These are phyloP conservation scores for Nomada fabriciana DNA, from an alignment of 2,888 invertebrate species.

Conservation along the genomic window DNA sequence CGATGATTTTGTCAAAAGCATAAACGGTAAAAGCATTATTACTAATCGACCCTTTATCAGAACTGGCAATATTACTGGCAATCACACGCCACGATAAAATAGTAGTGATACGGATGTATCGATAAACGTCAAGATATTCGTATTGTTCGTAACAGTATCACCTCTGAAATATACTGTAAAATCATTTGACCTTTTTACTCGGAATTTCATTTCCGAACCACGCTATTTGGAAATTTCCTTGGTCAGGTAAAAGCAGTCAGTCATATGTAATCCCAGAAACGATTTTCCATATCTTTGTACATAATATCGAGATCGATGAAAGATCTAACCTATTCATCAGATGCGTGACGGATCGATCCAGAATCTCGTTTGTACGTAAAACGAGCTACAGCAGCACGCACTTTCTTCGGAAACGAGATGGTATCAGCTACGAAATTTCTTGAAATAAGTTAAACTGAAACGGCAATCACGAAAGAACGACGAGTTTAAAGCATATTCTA, in stretches of 20 bases:
- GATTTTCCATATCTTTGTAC: conserved; percentile 48
- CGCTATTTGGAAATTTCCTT: conserved; percentile 13
- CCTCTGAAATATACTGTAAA: background rate
- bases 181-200: conserved; percentile 18
- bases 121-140: conserved; percentile 32
- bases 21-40: conserved; percentile 10
- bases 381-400: conserved; percentile 43
- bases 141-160: conserved; percentile 19
- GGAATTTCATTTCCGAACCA: conserved; percentile 28
- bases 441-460: conserved; percentile 70
- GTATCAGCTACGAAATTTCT: conserved; percentile 52
- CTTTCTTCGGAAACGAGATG: conserved; percentile 41
- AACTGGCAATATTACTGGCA: conserved; percentile 37
- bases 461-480: conserved; percentile 73
- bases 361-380: conserved; percentile 28
- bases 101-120: conserved; percentile 21
- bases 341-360: conserved; percentile 36
- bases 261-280: background rate
- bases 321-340: conserved; percentile 65
- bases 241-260: conserved; percentile 2
- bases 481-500: conserved; percentile 80
- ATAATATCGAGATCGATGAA: conserved; percentile 47
- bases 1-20: too few species aligned
- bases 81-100: conserved; percentile 24
- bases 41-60: conserved; percentile 2